These are phyloP conservation scores for Agapornis canus DNA, from an alignment of 2,797 vertebrate genomes.

Conservation along the genomic window DNA sequence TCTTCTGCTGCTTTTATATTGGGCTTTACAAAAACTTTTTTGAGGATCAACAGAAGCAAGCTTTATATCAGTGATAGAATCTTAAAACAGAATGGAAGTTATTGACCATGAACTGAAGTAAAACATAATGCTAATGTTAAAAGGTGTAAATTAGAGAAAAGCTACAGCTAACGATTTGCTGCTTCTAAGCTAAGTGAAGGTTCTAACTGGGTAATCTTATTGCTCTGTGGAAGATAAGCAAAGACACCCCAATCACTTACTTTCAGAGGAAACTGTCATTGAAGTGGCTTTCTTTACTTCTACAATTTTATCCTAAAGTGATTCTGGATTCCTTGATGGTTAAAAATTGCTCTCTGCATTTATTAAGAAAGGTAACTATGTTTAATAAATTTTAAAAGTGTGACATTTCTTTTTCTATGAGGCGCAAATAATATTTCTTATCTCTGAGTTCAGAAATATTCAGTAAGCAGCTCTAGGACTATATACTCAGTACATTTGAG, in stretches of 20 bases:
- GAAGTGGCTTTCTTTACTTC: neutral
- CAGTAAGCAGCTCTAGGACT: neutral
- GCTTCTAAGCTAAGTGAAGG: neutral
- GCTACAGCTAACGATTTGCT: neutral
- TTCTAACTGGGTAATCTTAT: neutral
- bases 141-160: neutral
- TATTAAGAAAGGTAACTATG: neutral
- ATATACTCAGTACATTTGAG: neutral
- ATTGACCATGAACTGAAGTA: neutral
- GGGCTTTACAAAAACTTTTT: neutral
- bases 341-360: neutral
- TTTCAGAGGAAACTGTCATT: neutral
- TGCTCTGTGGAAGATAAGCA: neutral
- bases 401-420: neutral
- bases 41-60: neutral
- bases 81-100: neutral
- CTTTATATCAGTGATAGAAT: neutral
- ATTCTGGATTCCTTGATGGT: neutral
- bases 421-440: neutral
- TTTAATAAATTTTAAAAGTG: neutral
- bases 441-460: neutral
- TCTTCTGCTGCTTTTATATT: neutral
- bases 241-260: neutral
- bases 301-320: neutral
- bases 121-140: neutral